Conservation (phyloP, 2,113 vertebrate genomes). For the Prunella fulvescens region DNA sequence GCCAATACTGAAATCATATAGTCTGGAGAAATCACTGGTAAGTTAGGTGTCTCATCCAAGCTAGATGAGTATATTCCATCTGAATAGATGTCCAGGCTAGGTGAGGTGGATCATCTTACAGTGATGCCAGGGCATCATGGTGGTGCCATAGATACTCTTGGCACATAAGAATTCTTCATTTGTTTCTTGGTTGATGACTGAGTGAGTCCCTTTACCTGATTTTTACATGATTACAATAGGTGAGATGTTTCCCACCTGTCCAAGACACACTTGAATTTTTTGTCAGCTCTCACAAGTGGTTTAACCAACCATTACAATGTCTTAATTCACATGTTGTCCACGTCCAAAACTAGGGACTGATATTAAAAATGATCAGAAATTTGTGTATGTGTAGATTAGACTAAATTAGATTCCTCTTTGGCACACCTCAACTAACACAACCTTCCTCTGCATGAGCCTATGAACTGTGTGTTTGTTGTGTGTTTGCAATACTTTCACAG, state of each 20-base stretch:
- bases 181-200: background rate
- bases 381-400: background rate
- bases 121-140: background rate
- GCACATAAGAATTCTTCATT: background rate
- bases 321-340: background rate
- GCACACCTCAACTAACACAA: background rate
- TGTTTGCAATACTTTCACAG: background rate
- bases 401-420: background rate
- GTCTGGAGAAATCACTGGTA: background rate
- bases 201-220: background rate
- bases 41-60: background rate
- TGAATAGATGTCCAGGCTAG: background rate
- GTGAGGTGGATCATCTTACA: background rate
- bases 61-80: background rate
- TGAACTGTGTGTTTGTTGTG: background rate
- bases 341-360: background rate
- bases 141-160: background rate
- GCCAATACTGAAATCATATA: background rate
- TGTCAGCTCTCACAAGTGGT: background rate
- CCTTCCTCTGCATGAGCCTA: background rate
- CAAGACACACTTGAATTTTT: background rate
- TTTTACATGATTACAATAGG: background rate
- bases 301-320: background rate
- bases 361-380: background rate
- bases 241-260: background rate